Conservation (phyloP, 2,888 invertebrate genomes). For the Drosophila meridiana region DNA sequence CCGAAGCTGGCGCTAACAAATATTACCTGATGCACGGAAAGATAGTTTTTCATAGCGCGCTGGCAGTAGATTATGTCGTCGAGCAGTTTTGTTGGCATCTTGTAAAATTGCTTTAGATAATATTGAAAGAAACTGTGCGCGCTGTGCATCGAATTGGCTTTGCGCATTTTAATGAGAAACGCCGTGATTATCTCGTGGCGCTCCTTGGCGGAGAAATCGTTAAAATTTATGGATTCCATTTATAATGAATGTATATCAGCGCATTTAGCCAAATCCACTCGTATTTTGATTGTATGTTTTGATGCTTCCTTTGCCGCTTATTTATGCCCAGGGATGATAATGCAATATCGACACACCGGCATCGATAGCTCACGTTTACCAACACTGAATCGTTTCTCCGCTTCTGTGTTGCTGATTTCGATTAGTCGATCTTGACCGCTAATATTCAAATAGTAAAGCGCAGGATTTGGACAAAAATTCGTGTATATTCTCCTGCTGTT, state of each 20-base stretch:
- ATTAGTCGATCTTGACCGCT: conserved; percentile 9
- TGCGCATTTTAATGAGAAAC: conserved; percentile 62
- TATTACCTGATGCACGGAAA: conserved; percentile 57
- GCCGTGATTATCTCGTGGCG: conserved; percentile 62
- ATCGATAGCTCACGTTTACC: neutral
- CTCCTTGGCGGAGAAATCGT: conserved; percentile 58
- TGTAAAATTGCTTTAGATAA: conserved; percentile 64
- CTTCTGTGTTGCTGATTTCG: neutral
- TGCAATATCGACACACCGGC: conserved; percentile 22
- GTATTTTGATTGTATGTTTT: conserved; percentile 27
- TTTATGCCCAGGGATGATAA: conserved; percentile 11
- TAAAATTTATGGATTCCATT: conserved; percentile 67
- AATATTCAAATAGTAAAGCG: neutral
- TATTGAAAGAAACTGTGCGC: conserved; percentile 60
- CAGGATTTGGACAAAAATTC: neutral
- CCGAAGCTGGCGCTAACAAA: neutral
- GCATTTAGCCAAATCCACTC: neutral
- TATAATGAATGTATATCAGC: neutral
- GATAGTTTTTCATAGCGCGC: conserved; percentile 52
- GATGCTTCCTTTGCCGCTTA: conserved; percentile 55
- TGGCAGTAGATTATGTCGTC: conserved; percentile 69
- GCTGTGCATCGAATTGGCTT: conserved; percentile 47
- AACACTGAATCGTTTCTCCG: neutral
- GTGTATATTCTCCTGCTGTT: too few species aligned
- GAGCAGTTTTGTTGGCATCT: conserved; percentile 48